A percentile compares a stretch with the other conserved stretches of the same genome.
phyloP scores from a whole-genome alignment of 1,140 invertebrate genomes.

The Tenebrio molitor region DNA sequence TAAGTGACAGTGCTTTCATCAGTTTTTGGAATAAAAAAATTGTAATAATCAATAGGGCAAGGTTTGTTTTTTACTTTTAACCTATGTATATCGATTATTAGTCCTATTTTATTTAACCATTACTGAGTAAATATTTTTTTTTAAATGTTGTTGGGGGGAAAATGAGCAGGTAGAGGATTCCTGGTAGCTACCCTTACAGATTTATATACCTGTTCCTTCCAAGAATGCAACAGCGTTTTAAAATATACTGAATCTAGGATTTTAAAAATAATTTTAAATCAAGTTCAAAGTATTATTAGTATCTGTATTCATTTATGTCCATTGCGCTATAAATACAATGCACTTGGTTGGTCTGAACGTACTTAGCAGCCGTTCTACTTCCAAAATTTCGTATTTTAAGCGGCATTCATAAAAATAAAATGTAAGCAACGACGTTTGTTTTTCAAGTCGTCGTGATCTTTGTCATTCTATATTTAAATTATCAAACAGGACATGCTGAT shows the following conservation, averaged over 20 bases:
- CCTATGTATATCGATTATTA: no score
- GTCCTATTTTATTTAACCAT: no score
- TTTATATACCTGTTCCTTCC: no score
- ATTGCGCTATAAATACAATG: slow-evolving; percentile 1
- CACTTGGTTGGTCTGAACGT: not conserved
- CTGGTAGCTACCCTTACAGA: no score
- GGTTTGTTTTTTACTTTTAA: not conserved
- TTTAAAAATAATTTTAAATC: no score
- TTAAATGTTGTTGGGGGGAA: no score
- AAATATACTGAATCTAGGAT: no score
- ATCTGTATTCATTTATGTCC: not conserved
- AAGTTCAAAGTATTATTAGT: not conserved
- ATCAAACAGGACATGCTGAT: no score
- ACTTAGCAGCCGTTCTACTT: not conserved
- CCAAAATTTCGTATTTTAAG: not conserved
- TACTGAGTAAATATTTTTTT: no score
- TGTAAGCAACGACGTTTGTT: not conserved
- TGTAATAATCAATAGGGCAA: not conserved
- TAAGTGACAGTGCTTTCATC: slow-evolving; percentile 3
- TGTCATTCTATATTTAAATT: not conserved
- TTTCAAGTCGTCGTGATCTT: not conserved
- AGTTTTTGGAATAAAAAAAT: slow-evolving; percentile 28
- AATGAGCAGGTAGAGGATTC: no score
- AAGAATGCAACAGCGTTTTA: no score
- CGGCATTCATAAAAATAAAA: not conserved